phyloP scores from a whole-genome alignment of 2,888 invertebrate genomes.

The Cremastinae sp. region DNA sequence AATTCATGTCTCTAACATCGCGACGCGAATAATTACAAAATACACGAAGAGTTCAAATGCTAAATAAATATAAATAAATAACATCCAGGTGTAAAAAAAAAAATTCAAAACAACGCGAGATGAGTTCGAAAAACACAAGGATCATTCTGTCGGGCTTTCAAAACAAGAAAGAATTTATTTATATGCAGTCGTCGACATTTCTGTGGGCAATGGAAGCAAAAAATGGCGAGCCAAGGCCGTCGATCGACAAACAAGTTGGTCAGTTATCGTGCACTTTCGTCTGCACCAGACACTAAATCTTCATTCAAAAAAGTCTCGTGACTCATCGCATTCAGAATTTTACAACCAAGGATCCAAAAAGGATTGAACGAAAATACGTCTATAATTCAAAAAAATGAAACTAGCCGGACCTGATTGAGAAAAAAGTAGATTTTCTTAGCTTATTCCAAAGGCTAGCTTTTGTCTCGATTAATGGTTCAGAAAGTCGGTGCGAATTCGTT shows the following conservation, averaged over 20 bases:
- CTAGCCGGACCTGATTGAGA: neutral
- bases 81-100: no score
- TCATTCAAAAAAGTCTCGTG: no score
- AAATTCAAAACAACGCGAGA: no score
- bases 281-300: constrained; percentile 12
- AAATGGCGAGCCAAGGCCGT: constrained; percentile 47
- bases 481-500: constrained; percentile 2
- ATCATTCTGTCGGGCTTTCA: neutral
- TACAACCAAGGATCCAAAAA: no score
- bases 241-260: constrained; percentile 50
- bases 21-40: no score
- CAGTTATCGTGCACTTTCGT: constrained; percentile 36
- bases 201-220: constrained; percentile 28
- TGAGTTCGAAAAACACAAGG: no score
- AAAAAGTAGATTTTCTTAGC: constrained; percentile 1
- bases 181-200: constrained; percentile 40
- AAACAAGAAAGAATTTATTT: neutral
- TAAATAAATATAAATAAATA: neutral
- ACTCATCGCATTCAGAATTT: no score
- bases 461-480: constrained; percentile 10
- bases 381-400: neutral
- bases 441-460: neutral
- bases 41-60: neutral
- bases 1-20: no score
- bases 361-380: no score